Conservation (phyloP, 2,797 vertebrate genomes). For the Eulemur coronatus region DNA sequence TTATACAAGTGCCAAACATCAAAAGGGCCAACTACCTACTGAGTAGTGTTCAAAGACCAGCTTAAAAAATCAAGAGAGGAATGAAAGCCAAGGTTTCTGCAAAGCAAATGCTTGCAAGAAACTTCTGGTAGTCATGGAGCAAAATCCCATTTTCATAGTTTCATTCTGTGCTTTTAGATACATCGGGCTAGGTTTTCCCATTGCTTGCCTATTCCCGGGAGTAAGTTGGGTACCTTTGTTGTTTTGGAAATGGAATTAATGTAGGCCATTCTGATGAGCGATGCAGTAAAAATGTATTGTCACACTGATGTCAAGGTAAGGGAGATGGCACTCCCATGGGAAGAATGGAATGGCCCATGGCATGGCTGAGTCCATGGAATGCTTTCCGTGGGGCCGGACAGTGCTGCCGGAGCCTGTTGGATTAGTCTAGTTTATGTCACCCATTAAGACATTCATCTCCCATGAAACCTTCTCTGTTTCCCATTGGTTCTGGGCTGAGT, state of each 20-base stretch:
- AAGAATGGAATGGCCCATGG: not conserved
- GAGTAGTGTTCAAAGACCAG: slow-evolving; percentile 64
- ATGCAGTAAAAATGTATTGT: not conserved
- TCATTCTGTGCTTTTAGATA: slow-evolving; percentile 49
- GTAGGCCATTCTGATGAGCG: slow-evolving; percentile 19
- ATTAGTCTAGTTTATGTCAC: slow-evolving; percentile 58
- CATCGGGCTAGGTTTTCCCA: not conserved
- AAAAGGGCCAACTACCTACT: slow-evolving; percentile 69
- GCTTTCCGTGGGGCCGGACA: not conserved
- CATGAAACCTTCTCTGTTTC: slow-evolving; percentile 60
- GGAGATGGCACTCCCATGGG: not conserved
- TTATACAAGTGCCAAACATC: slow-evolving; percentile 66
- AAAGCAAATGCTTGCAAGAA: slow-evolving; percentile 65
- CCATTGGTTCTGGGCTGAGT: slow-evolving; percentile 56
- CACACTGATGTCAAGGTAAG: not conserved
- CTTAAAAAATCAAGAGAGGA: slow-evolving; percentile 72
- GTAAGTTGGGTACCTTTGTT: not conserved
- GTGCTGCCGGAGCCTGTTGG: slow-evolving; percentile 8
- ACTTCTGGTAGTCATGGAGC: slow-evolving; percentile 65
- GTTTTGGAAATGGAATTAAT: slow-evolving; percentile 28
- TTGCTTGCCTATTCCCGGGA: not conserved
- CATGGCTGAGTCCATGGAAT: slow-evolving; percentile 31
- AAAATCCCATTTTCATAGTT: slow-evolving; percentile 65
- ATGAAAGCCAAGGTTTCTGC: slow-evolving; percentile 71
- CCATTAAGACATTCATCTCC: slow-evolving; percentile 47